Conservation (phyloP, 1,140 invertebrate genomes). For the Coptotermes formosanus region DNA sequence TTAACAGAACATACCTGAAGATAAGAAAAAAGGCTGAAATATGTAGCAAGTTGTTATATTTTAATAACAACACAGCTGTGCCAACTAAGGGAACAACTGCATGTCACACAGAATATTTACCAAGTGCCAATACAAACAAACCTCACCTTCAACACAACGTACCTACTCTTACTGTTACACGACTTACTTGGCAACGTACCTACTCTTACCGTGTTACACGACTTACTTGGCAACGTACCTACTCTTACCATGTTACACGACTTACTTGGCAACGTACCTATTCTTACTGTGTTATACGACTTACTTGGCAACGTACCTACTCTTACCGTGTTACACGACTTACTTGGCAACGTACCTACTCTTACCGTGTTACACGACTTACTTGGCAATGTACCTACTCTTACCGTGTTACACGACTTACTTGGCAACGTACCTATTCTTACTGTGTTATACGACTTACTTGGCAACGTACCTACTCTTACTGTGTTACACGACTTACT, state of each 20-base stretch:
- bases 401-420: conserved; percentile 20
- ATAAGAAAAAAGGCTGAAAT: too few species aligned
- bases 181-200: conserved; percentile 30
- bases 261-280: conserved; percentile 28
- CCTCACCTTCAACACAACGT: too few species aligned
- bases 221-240: conserved; percentile 30
- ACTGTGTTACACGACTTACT: conserved; percentile 26
- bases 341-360: conserved; percentile 18
- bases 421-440: background rate
- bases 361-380: conserved; percentile 3
- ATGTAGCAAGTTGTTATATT: too few species aligned
- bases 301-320: conserved; percentile 25
- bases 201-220: background rate
- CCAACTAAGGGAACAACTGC: too few species aligned
- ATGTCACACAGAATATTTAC: too few species aligned
- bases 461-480: background rate
- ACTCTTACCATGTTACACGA: background rate
- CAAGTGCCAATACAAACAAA: too few species aligned
- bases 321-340: background rate
- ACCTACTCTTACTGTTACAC: background rate
- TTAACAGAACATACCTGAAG: too few species aligned
- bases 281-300: background rate
- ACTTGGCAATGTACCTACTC: conserved; percentile 17
- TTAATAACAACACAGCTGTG: too few species aligned
- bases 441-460: conserved; percentile 26